A percentile compares a stretch with the other conserved stretches of the same genome.
These are phyloP conservation scores for Capitulum mitella DNA, from an alignment of 2,888 invertebrate genomes.

Conservation along the genomic window DNA sequence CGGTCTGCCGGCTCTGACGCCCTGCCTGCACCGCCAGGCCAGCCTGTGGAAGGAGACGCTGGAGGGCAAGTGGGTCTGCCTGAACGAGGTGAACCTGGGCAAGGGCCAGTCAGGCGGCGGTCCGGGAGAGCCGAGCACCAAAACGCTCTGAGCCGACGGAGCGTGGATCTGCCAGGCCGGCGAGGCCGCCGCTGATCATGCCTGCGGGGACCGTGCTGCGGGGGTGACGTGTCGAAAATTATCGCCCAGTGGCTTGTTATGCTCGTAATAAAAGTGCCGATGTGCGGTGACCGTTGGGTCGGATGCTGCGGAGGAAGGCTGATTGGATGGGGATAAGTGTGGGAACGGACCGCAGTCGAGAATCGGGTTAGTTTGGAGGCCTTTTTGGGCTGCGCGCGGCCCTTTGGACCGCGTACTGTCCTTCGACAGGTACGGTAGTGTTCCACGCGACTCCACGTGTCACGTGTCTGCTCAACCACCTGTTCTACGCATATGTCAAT, in stretches of 20 bases:
- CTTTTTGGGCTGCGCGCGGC: no score
- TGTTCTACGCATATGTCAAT: no score
- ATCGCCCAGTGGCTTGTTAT: background rate
- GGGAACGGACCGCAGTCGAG: no score
- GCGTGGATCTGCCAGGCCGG: no score
- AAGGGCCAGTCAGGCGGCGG: background rate
- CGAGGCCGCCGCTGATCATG: background rate
- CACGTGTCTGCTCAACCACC: no score
- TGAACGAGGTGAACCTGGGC: constrained; percentile 31
- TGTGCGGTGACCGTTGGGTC: no score
- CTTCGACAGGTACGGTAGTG: no score
- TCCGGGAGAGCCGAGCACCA: background rate
- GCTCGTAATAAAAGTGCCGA: background rate
- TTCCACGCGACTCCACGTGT: no score
- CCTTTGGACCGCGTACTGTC: no score
- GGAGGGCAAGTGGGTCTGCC: constrained; percentile 84
- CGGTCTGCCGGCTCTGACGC: constrained; percentile 53
- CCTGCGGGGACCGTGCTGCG: background rate
- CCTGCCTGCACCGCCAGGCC: constrained; percentile 67
- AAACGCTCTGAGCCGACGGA: background rate
- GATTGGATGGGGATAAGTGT: no score
- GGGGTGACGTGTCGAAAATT: background rate
- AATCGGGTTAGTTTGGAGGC: no score
- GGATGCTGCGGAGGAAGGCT: no score
- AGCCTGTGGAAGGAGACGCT: constrained; percentile 77